Conservation (phyloP, 1,140 invertebrate genomes). For the Camponotus pennsylvanicus region DNA sequence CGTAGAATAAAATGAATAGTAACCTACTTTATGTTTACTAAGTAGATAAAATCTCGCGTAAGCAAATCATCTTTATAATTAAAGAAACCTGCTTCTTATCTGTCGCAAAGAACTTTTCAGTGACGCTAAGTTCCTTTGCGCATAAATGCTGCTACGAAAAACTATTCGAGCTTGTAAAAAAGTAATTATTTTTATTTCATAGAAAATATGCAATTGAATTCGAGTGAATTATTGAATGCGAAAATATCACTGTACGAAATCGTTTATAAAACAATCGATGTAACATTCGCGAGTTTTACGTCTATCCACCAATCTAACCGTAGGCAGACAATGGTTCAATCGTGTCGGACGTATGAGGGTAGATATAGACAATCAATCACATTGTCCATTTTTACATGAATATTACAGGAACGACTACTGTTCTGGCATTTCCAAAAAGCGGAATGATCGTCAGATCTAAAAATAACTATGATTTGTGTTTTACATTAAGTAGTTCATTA, state of each 20-base stretch:
- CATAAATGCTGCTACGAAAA: not conserved
- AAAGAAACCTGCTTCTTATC: not conserved
- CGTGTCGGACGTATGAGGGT: not conserved
- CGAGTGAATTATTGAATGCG: not conserved
- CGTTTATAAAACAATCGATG: not conserved
- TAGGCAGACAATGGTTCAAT: not conserved
- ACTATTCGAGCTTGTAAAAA: not conserved
- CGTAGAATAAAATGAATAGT: conserved; percentile 30
- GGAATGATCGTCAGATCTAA: not conserved
- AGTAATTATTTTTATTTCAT: conserved; percentile 19
- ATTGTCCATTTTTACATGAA: conserved; percentile 4
- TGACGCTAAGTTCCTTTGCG: not conserved
- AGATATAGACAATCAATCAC: conserved; percentile 8
- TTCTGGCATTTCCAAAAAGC: not conserved
- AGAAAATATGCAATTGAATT: not conserved
- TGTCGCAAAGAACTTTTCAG: not conserved
- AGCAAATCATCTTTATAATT: not conserved
- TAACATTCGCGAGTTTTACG: not conserved
- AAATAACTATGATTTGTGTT: not conserved
- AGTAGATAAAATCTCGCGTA: conserved; percentile 6
- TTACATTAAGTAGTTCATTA: not conserved
- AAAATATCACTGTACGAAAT: not conserved
- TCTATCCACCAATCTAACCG: not conserved
- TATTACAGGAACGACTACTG: not conserved
- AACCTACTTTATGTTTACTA: conserved; percentile 39